Conservation (phyloP, 2,797 vertebrate genomes). For the Brachymystax lenok region DNA sequence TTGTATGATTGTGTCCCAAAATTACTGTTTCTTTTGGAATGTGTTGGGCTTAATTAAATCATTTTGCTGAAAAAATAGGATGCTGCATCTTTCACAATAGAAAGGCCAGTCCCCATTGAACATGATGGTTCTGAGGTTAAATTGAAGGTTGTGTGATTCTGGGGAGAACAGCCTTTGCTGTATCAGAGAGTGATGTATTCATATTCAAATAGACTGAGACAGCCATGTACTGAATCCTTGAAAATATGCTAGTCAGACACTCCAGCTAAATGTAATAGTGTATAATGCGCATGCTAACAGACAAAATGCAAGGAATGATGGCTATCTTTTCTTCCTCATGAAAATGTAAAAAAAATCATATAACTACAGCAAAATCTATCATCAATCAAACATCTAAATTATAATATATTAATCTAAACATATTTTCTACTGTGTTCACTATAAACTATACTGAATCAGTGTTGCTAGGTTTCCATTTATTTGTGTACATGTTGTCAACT, state of each 20-base stretch:
- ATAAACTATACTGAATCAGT: neutral
- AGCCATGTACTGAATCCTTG: slow-evolving; percentile 31
- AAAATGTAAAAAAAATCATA: neutral
- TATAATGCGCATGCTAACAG: neutral
- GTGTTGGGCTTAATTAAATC: slow-evolving; percentile 80
- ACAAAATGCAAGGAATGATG: neutral
- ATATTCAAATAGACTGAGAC: slow-evolving; percentile 73
- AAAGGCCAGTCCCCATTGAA: slow-evolving; percentile 69
- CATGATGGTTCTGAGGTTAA: slow-evolving; percentile 81
- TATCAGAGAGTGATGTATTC: slow-evolving; percentile 67
- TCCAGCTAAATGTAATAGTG: slow-evolving; percentile 41
- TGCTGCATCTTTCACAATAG: slow-evolving; percentile 79
- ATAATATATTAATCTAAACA: neutral
- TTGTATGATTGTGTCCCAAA: slow-evolving; percentile 76
- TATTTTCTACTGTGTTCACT: neutral
- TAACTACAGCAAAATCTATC: neutral
- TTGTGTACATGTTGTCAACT: neutral
- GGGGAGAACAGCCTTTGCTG: slow-evolving; percentile 60
- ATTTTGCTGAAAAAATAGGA: slow-evolving; percentile 76
- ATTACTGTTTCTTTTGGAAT: slow-evolving; percentile 79
- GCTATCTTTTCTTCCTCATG: neutral
- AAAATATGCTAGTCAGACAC: slow-evolving; percentile 36
- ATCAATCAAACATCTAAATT: neutral
- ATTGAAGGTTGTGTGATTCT: slow-evolving; percentile 78
- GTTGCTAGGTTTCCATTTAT: neutral